Evolutionary conservation across 2,113 vertebrate species (phyloP), one percentile per base, ranked within the genome.

Genomic region (Phaethornis superciliosus): DNA sequence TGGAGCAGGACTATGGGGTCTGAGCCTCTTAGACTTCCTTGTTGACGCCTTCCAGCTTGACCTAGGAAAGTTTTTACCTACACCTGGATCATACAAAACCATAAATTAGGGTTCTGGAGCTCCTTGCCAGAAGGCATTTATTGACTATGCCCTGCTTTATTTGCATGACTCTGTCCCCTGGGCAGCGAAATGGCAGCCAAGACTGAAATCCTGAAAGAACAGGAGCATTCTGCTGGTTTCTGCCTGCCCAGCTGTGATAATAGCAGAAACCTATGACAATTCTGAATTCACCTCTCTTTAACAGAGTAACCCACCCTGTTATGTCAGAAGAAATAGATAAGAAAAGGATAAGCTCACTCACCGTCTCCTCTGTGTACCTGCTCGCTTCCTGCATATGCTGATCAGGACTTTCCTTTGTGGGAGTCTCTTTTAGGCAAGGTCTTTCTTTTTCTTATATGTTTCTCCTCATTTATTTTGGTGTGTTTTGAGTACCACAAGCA

Each of bases 301-400:
- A 17, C 62, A 30, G 47, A 62, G n/a, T 37, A 52, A 75, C 58
- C 30, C 14, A 23, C 33, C n/a, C n/a, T 60, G 32, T 47, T 54
- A 33, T 13, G 51, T 30, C 80, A 69, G 33, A 74, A 68, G 46
- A 90, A 89, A 63, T 9, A 19, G 35, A 33, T 35, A 24, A 68
- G 46, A 90, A 89, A 63, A 8, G 21, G 35, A 32, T 35, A 24
- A 52, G 22, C n/a, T 83, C n/a, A 5, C 71, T 60, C 51, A 49
- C 52, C 49, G 23, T 32, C 81, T 63, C 60, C 28, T 72, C 46
- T 0, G 0, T 3, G 1, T 33, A 74, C 20, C 60, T 15, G 37
- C 30, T 88, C 0, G 0, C 74, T 90, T 93, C 60, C 52, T 44
- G 17, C 28, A 37, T 56, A 6, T 0, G 1, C 19, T 1, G 3